Conservation (phyloP, 2,113 vertebrate genomes). For the Microtus pennsylvanicus region DNA sequence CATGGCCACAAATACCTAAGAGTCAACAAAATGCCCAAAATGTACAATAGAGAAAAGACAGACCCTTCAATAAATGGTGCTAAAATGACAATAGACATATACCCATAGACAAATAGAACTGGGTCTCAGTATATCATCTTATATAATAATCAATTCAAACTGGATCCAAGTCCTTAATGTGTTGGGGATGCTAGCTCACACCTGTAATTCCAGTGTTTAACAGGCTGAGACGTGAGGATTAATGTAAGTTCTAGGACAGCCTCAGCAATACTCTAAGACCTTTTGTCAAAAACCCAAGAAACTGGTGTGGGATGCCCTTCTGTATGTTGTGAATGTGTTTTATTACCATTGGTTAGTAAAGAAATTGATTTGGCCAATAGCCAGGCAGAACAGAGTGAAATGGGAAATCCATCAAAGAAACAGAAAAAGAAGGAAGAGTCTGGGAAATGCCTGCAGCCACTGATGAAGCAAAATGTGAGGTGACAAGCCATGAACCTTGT, state of each 20-base stretch:
- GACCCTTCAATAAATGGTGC: neutral
- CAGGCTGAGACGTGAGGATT: neutral
- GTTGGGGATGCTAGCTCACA: neutral
- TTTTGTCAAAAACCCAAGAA: neutral
- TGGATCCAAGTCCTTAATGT: neutral
- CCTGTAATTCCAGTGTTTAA: neutral
- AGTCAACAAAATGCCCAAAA: neutral
- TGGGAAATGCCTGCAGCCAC: too few species aligned
- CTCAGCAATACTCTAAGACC: neutral
- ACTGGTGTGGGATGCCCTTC: too few species aligned
- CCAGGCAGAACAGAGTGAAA: too few species aligned
- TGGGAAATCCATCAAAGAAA: too few species aligned
- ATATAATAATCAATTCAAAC: neutral
- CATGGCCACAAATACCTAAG: neutral
- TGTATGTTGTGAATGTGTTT: too few species aligned
- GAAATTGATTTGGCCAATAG: too few species aligned
- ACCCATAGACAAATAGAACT: neutral
- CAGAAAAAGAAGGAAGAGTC: too few species aligned
- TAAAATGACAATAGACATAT: neutral
- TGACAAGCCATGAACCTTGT: too few species aligned
- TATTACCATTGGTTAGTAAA: too few species aligned
- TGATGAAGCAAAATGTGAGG: too few species aligned
- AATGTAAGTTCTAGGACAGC: neutral
- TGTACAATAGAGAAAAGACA: neutral
- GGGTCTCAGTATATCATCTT: neutral